phyloP scores from a whole-genome alignment of 2,113 vertebrate genomes.

The Mixornis gularis region DNA sequence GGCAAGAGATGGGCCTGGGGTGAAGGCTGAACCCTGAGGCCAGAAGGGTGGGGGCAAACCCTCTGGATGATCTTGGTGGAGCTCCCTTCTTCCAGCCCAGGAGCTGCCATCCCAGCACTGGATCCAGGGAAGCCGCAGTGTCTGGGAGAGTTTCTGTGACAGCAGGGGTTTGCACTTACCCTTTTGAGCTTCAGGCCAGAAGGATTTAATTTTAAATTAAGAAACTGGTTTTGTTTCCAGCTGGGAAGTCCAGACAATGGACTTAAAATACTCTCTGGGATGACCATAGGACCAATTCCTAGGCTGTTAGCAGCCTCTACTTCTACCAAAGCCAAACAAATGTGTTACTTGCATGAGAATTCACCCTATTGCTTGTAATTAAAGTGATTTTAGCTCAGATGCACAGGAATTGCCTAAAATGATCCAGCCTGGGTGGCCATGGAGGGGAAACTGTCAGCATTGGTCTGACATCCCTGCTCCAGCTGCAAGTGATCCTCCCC shows the following conservation, averaged over 20 bases:
- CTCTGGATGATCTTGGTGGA: neutral
- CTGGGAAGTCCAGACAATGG: neutral
- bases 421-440: neutral
- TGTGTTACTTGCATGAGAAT: neutral
- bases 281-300: neutral
- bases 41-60: neutral
- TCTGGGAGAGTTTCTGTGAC: neutral
- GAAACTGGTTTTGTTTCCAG: neutral
- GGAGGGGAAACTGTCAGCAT: neutral
- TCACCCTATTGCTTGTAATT: neutral
- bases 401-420: neutral
- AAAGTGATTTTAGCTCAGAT: neutral
- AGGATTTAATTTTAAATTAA: neutral
- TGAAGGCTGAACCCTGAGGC: neutral
- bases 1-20: neutral
- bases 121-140: fast-evolving
- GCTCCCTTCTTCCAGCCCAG: neutral
- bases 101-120: neutral
- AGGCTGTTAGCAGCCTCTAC: neutral
- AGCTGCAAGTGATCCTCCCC: fast-evolving
- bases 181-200: neutral
- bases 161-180: neutral
- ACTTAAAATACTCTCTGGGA: neutral
- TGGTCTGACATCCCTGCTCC: neutral
- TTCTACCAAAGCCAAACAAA: neutral